Percentiles rank a stretch among this genome's conserved stretches.
These are phyloP conservation scores for Clarias magur DNA, from an alignment of 2,113 vertebrate species.

Conservation along the genomic window DNA sequence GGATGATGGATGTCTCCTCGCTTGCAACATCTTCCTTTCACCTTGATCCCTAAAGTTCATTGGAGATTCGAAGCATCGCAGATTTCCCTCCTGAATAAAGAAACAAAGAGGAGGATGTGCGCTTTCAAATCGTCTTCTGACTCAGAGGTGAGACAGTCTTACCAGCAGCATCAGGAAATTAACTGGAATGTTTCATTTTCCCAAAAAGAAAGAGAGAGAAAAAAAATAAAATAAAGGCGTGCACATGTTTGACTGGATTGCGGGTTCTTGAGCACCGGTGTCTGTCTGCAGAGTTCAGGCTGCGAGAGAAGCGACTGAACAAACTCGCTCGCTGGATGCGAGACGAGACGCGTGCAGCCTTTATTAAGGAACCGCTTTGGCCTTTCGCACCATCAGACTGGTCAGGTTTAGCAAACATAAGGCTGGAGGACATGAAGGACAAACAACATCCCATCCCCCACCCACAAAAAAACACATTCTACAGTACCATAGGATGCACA, in stretches of 20 bases:
- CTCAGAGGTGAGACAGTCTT: conserved; percentile 29
- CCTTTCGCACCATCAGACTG: conserved; percentile 53
- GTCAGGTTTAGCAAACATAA: conserved; percentile 58
- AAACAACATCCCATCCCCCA: too few relatives aligned
- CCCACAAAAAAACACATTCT: conserved; percentile 55
- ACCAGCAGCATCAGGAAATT: conserved; percentile 30
- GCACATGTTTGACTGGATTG: background rate
- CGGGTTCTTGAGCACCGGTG: background rate
- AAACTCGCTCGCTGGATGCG: conserved; percentile 30
- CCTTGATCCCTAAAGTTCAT: conserved; percentile 31
- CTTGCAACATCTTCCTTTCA: conserved; percentile 53
- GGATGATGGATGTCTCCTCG: conserved; percentile 30
- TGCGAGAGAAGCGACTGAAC: conserved; percentile 56
- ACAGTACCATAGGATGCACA: conserved; percentile 61
- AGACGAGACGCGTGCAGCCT: conserved; percentile 50
- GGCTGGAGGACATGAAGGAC: conserved; percentile 50
- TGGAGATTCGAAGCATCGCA: background rate
- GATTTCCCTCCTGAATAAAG: background rate
- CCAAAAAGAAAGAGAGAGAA: too few relatives aligned
- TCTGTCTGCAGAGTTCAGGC: conserved; percentile 31
- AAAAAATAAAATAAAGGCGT: background rate
- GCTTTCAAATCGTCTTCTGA: conserved; percentile 24
- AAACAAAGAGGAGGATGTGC: background rate
- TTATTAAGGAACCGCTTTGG: conserved; percentile 54
- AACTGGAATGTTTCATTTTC: conserved; percentile 8